Evolutionary conservation across 2,113 vertebrate genomes (phyloP), one percentile per base, ranked within the genome.

Genomic region (Callocephalon fimbriatum): DNA sequence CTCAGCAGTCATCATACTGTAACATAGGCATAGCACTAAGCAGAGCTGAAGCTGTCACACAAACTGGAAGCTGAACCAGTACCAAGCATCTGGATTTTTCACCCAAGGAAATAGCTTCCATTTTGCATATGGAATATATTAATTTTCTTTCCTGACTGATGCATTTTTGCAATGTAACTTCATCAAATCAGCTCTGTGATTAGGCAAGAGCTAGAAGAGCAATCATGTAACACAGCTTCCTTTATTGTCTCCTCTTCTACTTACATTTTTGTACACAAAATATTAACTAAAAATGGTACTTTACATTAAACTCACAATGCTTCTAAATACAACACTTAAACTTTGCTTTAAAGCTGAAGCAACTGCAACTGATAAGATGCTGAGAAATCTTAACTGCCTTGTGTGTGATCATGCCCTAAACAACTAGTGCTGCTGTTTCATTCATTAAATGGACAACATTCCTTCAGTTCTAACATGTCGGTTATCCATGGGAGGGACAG

Each of bases 101-200:
- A 76, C 47, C 72, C 81, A 75, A 61, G 65, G 78, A 91, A 93
- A 86, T 0, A 10, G 58, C 63, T 95, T 94, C 78, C 75, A 85
- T 87, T 66, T 65, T 50, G 32, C 80, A 89, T 3, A 5, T 75
- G 75, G 84, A 75, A 79, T 56, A 14, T 9, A 51, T 17, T 63
- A 44, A 63, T 74, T 96, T 97, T 95, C 73, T 75, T 76, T 85
- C 91, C 65, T 62, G 75, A 73, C 51, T 82, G 42, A 44, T 67
- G 54, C 40, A n/a, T 50, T 92, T 91, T 68, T 83, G 56, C 37
- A 79, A 72, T 62, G 65, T 16, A 71, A 67, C 53, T 65, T 56
- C 62, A 62, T 65, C 62, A 45, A 18, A 86, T 74, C 54, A 82
- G 37, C 29, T 63, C 66, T 22, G 32, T 44, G 74, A 66, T 56